A percentile compares a stretch with the other conserved stretches of the same genome.
Conservation (phyloP, 2,797 vertebrate species). For the Sebastes kiyomatsui region DNA sequence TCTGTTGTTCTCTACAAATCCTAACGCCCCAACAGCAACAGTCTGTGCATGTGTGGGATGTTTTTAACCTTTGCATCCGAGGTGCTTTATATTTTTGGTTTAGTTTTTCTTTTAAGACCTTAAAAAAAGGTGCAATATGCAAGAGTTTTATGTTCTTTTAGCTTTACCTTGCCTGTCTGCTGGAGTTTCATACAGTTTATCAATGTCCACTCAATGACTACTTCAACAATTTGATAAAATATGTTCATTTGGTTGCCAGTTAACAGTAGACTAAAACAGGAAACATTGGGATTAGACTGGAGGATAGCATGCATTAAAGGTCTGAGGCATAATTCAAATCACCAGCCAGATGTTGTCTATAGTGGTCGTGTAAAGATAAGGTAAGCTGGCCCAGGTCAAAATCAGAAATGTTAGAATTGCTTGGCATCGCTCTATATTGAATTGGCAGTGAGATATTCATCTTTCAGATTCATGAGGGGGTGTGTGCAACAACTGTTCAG, state of each 20-base stretch:
- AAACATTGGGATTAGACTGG: background rate
- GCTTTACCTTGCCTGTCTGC: background rate
- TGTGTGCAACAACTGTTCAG: constrained; percentile 14
- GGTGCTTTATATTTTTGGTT: background rate
- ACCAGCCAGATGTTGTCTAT: background rate
- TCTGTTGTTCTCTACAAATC: background rate
- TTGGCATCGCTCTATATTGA: background rate
- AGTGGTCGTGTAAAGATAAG: background rate
- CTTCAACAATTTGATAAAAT: background rate
- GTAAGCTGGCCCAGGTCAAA: background rate
- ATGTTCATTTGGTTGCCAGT: too few species aligned
- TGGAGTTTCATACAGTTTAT: background rate
- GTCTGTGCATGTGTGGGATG: background rate
- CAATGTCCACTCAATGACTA: background rate
- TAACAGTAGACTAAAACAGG: too few species aligned
- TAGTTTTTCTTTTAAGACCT: background rate
- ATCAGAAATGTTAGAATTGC: background rate
- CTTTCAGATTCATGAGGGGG: constrained; percentile 15
- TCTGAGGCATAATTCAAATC: background rate
- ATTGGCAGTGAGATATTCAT: background rate
- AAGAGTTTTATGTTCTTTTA: background rate
- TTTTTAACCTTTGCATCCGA: background rate
- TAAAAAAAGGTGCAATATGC: background rate
- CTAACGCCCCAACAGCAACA: background rate
- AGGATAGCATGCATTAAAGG: background rate